Percentiles rank a stretch among this genome's conserved stretches.
phyloP scores from a whole-genome alignment of 2,797 vertebrate genomes.

The Tragopan temminckii region DNA sequence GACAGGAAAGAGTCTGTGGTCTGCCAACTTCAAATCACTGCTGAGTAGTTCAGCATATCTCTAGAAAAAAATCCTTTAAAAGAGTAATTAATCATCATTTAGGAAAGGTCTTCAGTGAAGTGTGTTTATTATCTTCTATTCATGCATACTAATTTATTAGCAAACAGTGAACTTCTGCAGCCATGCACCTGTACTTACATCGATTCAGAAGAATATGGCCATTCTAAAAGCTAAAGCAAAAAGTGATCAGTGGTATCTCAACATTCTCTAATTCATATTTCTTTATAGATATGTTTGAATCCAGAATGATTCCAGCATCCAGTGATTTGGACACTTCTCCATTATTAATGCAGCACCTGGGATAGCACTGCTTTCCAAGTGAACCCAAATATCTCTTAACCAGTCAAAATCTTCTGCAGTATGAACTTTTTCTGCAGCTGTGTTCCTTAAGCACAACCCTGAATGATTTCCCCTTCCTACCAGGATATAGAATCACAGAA shows the following conservation, averaged over 20 bases:
- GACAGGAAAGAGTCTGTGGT: conserved; percentile 55
- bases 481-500: background rate
- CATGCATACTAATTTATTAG: background rate
- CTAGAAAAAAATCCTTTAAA: conserved; percentile 53
- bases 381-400: background rate
- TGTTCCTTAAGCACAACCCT: background rate
- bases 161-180: background rate
- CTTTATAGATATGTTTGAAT: background rate
- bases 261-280: background rate
- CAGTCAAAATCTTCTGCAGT: background rate
- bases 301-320: background rate
- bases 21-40: conserved; percentile 79
- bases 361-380: background rate
- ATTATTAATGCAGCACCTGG: background rate
- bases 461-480: background rate
- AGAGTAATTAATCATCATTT: conserved; percentile 76
- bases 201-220: background rate
- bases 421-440: background rate
- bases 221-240: background rate
- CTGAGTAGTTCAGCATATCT: conserved; percentile 54
- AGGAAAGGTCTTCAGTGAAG: conserved; percentile 44
- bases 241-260: background rate
- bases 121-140: conserved; percentile 44
- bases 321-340: background rate
- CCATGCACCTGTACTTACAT: background rate